Evolutionary conservation across 1,140 invertebrate genomes (phyloP).

Genomic region (Zaprionus lachaisei): DNA sequence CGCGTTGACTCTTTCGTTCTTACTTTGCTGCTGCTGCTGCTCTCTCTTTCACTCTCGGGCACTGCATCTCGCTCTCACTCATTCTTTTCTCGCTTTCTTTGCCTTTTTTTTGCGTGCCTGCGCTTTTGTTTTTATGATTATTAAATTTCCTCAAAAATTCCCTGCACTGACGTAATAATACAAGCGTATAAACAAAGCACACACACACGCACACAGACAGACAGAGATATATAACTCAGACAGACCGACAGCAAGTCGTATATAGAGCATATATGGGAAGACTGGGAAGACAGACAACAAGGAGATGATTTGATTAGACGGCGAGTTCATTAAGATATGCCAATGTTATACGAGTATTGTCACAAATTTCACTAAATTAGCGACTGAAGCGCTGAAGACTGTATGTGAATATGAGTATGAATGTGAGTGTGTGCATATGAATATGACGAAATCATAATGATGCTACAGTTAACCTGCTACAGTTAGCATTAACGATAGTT

Average conservation of each 20-base stretch:
- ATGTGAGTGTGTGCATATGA: neutral
- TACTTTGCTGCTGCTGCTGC: constrained; percentile 15
- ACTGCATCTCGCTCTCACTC: neutral
- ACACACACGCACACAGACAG: neutral
- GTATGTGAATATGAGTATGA: neutral
- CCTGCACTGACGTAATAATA: constrained; percentile 64
- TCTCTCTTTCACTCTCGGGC: neutral
- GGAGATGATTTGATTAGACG: constrained; percentile 56
- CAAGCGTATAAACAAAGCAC: constrained; percentile 27
- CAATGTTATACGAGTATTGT: constrained; percentile 30
- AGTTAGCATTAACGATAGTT: neutral
- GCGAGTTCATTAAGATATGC: constrained; percentile 46
- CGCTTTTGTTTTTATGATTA: constrained; percentile 75
- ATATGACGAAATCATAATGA: neutral
- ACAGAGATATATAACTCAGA: constrained; percentile 21
- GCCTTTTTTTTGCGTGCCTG: constrained; percentile 38
- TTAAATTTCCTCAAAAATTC: constrained; percentile 72
- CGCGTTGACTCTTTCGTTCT: constrained; percentile 67
- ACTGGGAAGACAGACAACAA: constrained; percentile 17
- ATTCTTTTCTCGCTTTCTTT: constrained; percentile 29
- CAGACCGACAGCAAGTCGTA: neutral
- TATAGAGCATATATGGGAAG: constrained; percentile 5
- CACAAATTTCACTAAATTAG: constrained; percentile 21
- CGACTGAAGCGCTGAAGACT: neutral
- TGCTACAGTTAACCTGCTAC: neutral